These are phyloP conservation scores for Xanthia togata DNA, from an alignment of 2,888 invertebrate genomes.

Conservation along the genomic window DNA sequence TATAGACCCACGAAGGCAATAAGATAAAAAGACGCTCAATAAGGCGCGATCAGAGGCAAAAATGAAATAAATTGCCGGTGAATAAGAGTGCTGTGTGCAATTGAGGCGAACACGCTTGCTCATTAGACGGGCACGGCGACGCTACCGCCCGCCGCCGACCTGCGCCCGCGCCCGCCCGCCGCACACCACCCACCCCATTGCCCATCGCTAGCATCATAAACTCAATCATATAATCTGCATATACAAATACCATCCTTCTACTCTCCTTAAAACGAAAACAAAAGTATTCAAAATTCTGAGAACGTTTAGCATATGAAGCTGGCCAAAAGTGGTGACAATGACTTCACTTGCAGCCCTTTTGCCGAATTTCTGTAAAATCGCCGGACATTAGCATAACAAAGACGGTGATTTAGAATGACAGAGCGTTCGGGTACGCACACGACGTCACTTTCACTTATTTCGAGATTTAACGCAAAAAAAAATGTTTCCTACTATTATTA, in stretches of 20 bases:
- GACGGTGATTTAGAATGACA: slow-evolving; percentile 84
- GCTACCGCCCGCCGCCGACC: slow-evolving; percentile 69
- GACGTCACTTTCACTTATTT: slow-evolving; percentile 87
- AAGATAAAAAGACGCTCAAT: slow-evolving; percentile 90
- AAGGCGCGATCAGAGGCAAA: slow-evolving; percentile 90
- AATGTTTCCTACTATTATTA: slow-evolving; percentile 72
- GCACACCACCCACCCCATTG: slow-evolving; percentile 45
- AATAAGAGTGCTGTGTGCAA: slow-evolving; percentile 90
- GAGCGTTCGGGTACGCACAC: slow-evolving; percentile 76
- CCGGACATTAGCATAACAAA: slow-evolving; percentile 88
- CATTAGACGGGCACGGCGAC: slow-evolving; percentile 83
- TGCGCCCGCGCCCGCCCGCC: slow-evolving; percentile 59
- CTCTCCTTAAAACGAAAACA: slow-evolving; percentile 64
- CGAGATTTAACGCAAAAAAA: slow-evolving; percentile 72
- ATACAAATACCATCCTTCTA: slow-evolving; percentile 57
- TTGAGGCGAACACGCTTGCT: slow-evolving; percentile 90
- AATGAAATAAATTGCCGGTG: slow-evolving; percentile 90
- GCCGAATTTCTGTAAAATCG: slow-evolving; percentile 86
- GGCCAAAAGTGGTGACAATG: slow-evolving; percentile 78
- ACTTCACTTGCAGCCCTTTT: slow-evolving; percentile 78
- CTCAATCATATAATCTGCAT: slow-evolving; percentile 61
- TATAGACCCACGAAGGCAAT: slow-evolving; percentile 89
- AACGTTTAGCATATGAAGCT: slow-evolving; percentile 82
- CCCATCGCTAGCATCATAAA: slow-evolving; percentile 55
- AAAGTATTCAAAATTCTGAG: slow-evolving; percentile 76